Evolutionary conservation across 1,140 invertebrate genomes (phyloP), one percentile per base, ranked within the genome.

Genomic region (Hyles vespertilio): DNA sequence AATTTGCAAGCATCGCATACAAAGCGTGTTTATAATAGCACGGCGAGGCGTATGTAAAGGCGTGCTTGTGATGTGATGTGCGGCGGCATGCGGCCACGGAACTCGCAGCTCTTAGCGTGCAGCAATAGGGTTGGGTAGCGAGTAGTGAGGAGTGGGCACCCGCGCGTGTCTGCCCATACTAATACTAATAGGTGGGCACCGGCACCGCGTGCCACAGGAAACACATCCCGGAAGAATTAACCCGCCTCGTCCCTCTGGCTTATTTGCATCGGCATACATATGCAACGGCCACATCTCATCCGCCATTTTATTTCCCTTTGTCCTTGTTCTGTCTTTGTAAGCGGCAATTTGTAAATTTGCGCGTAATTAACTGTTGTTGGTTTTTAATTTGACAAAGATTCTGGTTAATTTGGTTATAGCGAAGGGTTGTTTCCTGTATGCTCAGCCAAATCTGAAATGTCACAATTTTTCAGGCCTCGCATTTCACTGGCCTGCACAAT

Each of bases 211-310:
- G 63, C 53, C 57, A 71, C 78, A 78, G 82, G 82, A 85, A 78
- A 85, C 62, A 83, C 82, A 79, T 85, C 82, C 80, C 79, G 82
- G 82, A 85, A 83, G 82, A 81, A 78, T 81, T 76, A 80, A 67
- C 62, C 65, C 77, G 66, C 59, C 70, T 63, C 65, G 60, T 58
- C 61, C 60, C 61, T 49, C 58, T 44, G 58, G 53, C 58, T 65
- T 70, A 70, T 72, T 77, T 72, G 74, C 74, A 71, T 75, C 63
- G 22, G 58, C 54, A 69, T 63, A 67, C 65, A 68, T 68, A 68
- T 71, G 67, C 72, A 72, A 56, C 61, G 59, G 55, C 32, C 56
- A 36, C 56, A 47, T 59, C 54, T 50, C 58, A 43, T 46, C 32
- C 50, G 45, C 56, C 45, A 36, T 52, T 43, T 51, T 48, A 48